phyloP scores from a whole-genome alignment of 2,888 invertebrate species.

The Eristalis pertinax region DNA sequence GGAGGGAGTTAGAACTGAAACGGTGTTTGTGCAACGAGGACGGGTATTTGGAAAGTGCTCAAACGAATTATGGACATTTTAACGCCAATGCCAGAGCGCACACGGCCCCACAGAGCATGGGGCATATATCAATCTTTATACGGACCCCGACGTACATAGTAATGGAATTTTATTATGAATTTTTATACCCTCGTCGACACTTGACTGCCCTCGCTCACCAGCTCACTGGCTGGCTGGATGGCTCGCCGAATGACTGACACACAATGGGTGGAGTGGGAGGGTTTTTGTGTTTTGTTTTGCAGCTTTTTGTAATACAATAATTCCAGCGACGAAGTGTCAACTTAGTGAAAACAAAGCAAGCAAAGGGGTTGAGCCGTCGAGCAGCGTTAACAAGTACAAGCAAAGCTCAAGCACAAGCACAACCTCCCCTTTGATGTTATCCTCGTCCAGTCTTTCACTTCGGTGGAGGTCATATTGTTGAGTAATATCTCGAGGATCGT shows the following conservation, averaged over 20 bases:
- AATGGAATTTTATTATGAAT: constrained; percentile 69
- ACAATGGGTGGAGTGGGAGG: neutral
- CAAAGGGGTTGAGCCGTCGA: constrained; percentile 8
- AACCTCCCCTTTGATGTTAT: constrained; percentile 61
- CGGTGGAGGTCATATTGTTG: constrained; percentile 66
- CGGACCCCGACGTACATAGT: constrained; percentile 32
- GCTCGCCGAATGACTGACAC: neutral
- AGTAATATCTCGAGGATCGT: constrained; percentile 68
- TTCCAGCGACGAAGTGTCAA: constrained; percentile 56
- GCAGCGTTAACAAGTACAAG: neutral
- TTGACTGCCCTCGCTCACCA: neutral
- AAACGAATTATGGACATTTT: constrained; percentile 67
- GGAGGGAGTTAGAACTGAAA: constrained; percentile 27
- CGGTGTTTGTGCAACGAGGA: constrained; percentile 14
- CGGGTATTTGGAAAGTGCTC: constrained; percentile 55
- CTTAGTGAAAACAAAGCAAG: constrained; percentile 17
- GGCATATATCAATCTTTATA: constrained; percentile 62
- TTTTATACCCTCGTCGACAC: constrained; percentile 46
- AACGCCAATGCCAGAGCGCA: constrained; percentile 38
- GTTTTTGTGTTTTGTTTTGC: neutral
- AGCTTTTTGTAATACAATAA: constrained; percentile 39
- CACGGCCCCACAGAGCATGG: constrained; percentile 8
- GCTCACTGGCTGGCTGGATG: neutral
- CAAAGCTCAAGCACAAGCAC: neutral
- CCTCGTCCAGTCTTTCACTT: constrained; percentile 49